Evolutionary conservation across 2,797 vertebrate species (phyloP), one percentile per base, ranked within the genome.

Genomic region (Melanotaenia pygmaea): DNA sequence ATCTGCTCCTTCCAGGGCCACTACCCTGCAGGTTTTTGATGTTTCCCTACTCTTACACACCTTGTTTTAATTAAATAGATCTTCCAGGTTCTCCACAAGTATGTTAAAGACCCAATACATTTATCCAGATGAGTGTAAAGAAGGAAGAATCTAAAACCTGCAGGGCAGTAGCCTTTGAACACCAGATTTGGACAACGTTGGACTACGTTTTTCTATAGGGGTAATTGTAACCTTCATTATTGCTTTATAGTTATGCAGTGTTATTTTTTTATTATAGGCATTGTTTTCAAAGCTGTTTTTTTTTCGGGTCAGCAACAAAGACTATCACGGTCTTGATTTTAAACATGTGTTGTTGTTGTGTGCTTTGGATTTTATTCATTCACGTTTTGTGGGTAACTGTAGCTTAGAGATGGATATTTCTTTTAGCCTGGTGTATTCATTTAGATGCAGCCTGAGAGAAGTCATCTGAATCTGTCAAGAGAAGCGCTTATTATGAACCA

Each of bases 401-500:
- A 12, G 53, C 47, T 64, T 65, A 20, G 30, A 30, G 24, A 37
- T 35, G 12, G 12, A 51, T 50, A 26, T 76, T 78, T 71, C 51
- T 77, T 67, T 43, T 1, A 18, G 40, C 32, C 45, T 45, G 59
- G 73, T 76, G 53, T 73, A 40, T 79, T 82, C 67, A 82, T 86
- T 70, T 70, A 72, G 74, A 80, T 2, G 0, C 34, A 7, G 56
- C 38, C 68, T 53, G 58, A 71, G 73, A 76, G 76, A 86, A 85
- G 77, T 82, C 67, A 58, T 82, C 66, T 50, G 43, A 76, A 65
- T 75, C 74, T 61, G 59, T 83, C 77, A 59, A 9, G 77, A 64
- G 64, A 74, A 63, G 37, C 8, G 66, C 56, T 74, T 67, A 74
- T 86, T 83, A 88, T 57, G 73, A 79, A 71, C 59, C 59, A 1